Evolutionary conservation across 2,113 vertebrate genomes (phyloP), one percentile per base, ranked within the genome.

Genomic region (Paradoxurus hermaphroditus): DNA sequence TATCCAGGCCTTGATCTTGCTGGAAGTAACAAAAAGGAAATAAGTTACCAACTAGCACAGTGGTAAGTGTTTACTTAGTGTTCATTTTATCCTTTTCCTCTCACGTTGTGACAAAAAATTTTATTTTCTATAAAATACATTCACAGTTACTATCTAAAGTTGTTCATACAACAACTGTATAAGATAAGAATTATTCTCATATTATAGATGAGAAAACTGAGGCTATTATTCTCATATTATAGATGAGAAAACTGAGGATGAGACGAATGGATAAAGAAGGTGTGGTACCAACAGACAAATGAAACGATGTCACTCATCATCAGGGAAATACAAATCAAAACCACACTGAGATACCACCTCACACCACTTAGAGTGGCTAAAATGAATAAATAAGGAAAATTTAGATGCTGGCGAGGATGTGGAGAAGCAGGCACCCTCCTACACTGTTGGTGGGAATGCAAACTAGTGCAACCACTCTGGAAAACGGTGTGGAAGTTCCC

Each of bases 61-160:
- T 53, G 27, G 19, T 75, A 70, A 59, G 1, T 82, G 44, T 78
- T 87, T 21, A 15, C 15, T 78, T 93, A 83, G 23, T 90, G 27
- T 56, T 91, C n/a, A 93, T 56, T 83, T 88, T 56, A 89, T 85
- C 53, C 12, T 4, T 75, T 46, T 39, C 5, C 29, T 6, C 39
- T 90, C 27, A 68, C 4, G 51, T 59, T 92, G 49, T 1, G 29
- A 49, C 73, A 9, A 16, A 15, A 15, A 83, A 83, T 72, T 41
- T 87, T 88, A 84, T 72, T 90, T 1, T 83, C 51, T 90, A 49
- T 31, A 78, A 78, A 65, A 10, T 77, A 72, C 16, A 62, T 90
- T 90, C 31, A 86, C 21, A 94, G 90, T 92, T 97, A 72, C 70
- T 63, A 83, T 65, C 23, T 94, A 2, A 95, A 72, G 18, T 94